Evolutionary conservation across 2,113 vertebrate species (phyloP), one percentile per base, ranked within the genome.

Genomic region (Willisornis vidua): DNA sequence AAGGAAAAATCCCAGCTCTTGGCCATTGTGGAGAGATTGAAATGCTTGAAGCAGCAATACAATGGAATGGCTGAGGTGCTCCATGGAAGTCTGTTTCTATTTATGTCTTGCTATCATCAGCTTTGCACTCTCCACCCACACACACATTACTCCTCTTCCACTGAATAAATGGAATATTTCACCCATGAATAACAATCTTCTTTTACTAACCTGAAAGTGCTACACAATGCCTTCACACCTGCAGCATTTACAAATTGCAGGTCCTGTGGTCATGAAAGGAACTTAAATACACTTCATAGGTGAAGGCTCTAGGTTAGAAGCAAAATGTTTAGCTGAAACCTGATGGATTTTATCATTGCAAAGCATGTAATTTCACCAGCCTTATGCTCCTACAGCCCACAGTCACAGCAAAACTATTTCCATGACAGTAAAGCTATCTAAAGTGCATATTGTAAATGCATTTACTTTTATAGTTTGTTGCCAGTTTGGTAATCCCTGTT

Each of bases 131-230:
- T 94, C 93, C 84, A 90, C 94, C 65, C 74, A 39, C 76, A 18
- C 63, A 25, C 62, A 46, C 74, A 68, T 86, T 90, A 85, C 68
- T 96, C 78, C 58, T 94, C 78, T 97, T 92, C 92, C 83, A 82
- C 71, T 58, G 79, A 96, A 93, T 97, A 98, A 98, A 97, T 97
- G 85, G 96, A 95, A 96, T 97, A 98, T 97, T 96, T 98, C 97
- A 97, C 12, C 95, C 96, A 95, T 98, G 96, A 98, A 95, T 97
- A 98, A 98, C 95, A 92, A 97, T 89, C 96, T 90, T 96, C 95
- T 98, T 97, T 98, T 90, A 83, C 83, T 93, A 85, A 85, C 52
- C 89, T 93, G 39, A 84, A 97, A 97, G 88, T 89, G 48, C 91
- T 85, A 58, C 61, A 93, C 89, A 93, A 95, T 96, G 84, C 73